Conservation (phyloP, 2,888 invertebrate genomes). For the Noctuana brunneofusca region DNA sequence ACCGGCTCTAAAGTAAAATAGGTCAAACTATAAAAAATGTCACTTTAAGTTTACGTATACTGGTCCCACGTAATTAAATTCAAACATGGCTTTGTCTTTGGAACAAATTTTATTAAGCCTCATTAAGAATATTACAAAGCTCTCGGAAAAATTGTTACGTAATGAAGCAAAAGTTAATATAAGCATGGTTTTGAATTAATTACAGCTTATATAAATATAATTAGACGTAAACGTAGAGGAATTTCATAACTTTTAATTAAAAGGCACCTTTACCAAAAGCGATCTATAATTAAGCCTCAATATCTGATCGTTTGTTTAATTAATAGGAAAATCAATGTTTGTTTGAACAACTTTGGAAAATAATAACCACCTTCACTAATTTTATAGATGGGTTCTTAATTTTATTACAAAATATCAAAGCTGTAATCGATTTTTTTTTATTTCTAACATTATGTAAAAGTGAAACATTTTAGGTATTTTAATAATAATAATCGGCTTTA, state of each 20-base stretch:
- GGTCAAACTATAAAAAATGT: too few species aligned
- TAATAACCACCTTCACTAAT: conserved; percentile 7
- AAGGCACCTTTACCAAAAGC: conserved; percentile 44
- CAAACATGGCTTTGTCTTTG: conserved; percentile 5
- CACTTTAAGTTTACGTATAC: too few species aligned
- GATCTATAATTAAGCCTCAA: conserved; percentile 50
- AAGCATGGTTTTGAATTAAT: conserved; percentile 20
- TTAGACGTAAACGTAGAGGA: conserved; percentile 36
- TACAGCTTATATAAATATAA: conserved; percentile 22
- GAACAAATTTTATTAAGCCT: conserved; percentile 2
- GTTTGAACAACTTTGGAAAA: conserved; percentile 35
- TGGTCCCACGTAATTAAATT: neutral
- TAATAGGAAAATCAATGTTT: conserved; percentile 48
- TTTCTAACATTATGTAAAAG: too few species aligned
- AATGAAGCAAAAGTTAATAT: conserved; percentile 27
- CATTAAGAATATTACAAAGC: conserved; percentile 14
- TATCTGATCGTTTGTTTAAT: conserved; percentile 46
- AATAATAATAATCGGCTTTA: too few species aligned
- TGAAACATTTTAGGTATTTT: too few species aligned
- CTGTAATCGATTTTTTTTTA: neutral
- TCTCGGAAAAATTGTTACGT: conserved; percentile 13
- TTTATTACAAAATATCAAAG: neutral
- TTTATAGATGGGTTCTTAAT: conserved; percentile 8
- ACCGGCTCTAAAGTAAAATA: too few species aligned
- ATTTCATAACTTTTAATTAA: conserved; percentile 52